Percentiles rank a stretch among this genome's conserved stretches.
phyloP scores from a whole-genome alignment of 2,888 invertebrate species.

The Portevinia maculata region DNA sequence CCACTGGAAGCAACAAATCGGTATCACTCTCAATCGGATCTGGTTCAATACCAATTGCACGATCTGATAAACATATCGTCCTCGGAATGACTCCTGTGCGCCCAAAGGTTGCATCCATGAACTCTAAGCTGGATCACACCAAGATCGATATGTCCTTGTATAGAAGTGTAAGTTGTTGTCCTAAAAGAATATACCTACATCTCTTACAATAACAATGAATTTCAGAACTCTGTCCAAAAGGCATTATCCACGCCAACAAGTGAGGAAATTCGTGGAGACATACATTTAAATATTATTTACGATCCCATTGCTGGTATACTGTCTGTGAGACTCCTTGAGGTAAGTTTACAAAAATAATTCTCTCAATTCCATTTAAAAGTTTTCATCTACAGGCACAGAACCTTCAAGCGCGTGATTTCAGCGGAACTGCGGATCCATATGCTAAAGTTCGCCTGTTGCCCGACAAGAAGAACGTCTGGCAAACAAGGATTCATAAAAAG shows the following conservation, averaged over 20 bases:
- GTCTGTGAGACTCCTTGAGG: constrained; percentile 86
- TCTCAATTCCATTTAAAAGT: background rate
- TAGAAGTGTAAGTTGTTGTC: constrained; percentile 82
- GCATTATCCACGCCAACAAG: constrained; percentile 78
- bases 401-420: constrained; percentile 85
- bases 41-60: constrained; percentile 82
- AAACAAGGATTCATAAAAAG: constrained; percentile 86
- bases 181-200: background rate
- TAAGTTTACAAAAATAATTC: constrained; percentile 76
- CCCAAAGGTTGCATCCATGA: constrained; percentile 85
- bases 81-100: constrained; percentile 83
- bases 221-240: constrained; percentile 80
- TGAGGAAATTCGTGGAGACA: constrained; percentile 85
- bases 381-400: constrained; percentile 83
- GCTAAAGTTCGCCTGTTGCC: constrained; percentile 86
- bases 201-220: background rate
- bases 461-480: constrained; percentile 86
- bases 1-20: constrained; percentile 82
- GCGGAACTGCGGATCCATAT: constrained; percentile 87
- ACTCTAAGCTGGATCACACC: constrained; percentile 86
- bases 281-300: constrained; percentile 86
- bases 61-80: constrained; percentile 85
- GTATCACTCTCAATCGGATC: constrained; percentile 82
- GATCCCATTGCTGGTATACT: constrained; percentile 86
- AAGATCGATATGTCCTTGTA: constrained; percentile 86